Evolutionary conservation across 1,140 invertebrate genomes (phyloP), one percentile per base, ranked within the genome.

Genomic region (Drosophila ambigua): DNA sequence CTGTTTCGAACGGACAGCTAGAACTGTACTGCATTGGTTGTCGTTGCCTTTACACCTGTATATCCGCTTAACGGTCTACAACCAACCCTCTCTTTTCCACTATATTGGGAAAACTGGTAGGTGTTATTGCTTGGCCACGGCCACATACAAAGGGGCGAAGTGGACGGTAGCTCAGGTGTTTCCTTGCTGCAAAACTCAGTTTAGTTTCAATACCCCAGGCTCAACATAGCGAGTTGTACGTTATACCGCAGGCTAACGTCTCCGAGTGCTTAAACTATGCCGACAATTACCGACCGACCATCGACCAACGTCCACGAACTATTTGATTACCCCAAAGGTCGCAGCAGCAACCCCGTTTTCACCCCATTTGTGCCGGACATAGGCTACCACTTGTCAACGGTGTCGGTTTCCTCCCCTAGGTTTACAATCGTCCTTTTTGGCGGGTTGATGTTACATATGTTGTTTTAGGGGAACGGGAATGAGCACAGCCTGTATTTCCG

Each of bases 31-130:
- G 77, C 24, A 50, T 46, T 26, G 50, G 20, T 31, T 59, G 5
- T 54, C 41, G 59, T 24, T 39, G 45, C 44, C 39, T 23, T 24
- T 72, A 41, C 77, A 80, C 77, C 78, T 80, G 78, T 79, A 43
- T 23, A 31, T 13, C 31, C 60, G 43, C 45, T 64, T 51, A 68
- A 35, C 50, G 15, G 45, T 41, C 16, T 35, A 46, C 16, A 16
- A 55, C 23, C 64, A 72, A 74, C 77, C 76, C 50, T 44, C 60
- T 46, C 68, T 72, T 54, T 28, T 45, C 5, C 43, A 51, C 11
- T n/a, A 43, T 60, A 60, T 26, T 26, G 45, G 46, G 23, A 16
- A 31, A 67, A 69, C 48, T 54, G 35, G 43, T 59, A 39, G 35
- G 35, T 67, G 26, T 48, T 57, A 53, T 16, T n/a, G 48, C 5